Evolutionary conservation across 2,113 vertebrate genomes (phyloP).

Genomic region (Protobothrops mucrosquamatus): DNA sequence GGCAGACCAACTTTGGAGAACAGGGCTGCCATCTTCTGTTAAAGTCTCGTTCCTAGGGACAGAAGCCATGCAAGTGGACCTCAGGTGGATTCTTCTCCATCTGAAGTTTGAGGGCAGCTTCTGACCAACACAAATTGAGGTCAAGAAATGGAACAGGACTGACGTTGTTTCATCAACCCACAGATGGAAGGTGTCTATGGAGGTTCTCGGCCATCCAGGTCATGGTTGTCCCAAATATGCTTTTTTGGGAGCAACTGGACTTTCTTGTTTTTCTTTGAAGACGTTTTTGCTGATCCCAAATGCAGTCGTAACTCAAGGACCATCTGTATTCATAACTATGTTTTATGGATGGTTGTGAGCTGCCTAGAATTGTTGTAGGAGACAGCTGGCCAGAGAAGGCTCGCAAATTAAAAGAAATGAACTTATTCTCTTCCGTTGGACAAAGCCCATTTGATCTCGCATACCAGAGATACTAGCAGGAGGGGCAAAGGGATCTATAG

Average conservation of each 20-base stretch:
- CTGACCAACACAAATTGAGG: neutral
- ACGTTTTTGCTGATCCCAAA: neutral
- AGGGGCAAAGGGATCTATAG: neutral
- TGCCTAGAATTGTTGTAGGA: neutral
- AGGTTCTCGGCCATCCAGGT: too few relatives aligned
- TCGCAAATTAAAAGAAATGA: neutral
- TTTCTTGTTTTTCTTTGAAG: too few relatives aligned
- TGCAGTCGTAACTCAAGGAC: neutral
- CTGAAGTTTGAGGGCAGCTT: too few relatives aligned
- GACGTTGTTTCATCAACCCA: neutral
- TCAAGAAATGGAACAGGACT: neutral
- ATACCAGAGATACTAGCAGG: neutral
- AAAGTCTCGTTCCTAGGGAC: neutral
- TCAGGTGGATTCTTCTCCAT: neutral
- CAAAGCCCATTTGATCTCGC: neutral
- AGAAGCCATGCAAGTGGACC: neutral
- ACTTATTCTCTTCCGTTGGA: neutral
- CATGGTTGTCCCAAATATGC: too few relatives aligned
- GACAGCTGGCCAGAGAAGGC: neutral
- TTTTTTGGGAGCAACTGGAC: too few relatives aligned
- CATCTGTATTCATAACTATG: neutral
- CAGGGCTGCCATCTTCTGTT: neutral
- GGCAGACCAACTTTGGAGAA: neutral
- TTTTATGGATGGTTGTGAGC: neutral
- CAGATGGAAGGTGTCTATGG: neutral